Conservation (phyloP, 2,888 invertebrate species). For the Dicyrtoma fusca region DNA sequence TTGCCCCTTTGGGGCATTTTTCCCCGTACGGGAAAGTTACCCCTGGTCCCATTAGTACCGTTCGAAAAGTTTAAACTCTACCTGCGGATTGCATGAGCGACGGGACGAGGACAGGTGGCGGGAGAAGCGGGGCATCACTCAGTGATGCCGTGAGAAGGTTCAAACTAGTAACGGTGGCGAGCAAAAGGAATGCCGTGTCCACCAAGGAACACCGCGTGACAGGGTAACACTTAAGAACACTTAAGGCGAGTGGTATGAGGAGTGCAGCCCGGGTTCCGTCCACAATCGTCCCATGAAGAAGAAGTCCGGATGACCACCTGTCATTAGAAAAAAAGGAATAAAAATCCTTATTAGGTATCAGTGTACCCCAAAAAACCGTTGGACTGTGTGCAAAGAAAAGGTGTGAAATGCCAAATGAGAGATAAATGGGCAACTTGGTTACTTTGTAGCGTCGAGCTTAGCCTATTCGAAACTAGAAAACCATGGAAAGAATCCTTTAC, state of each 20-base stretch:
- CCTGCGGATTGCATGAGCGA: conserved; percentile 38
- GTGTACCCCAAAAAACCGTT: too few species aligned
- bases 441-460: too few species aligned
- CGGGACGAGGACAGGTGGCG: conserved; percentile 59
- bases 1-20: too few species aligned
- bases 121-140: conserved; percentile 83
- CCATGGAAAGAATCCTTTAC: too few species aligned
- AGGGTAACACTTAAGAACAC: conserved; percentile 79
- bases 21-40: too few species aligned
- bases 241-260: conserved; percentile 75
- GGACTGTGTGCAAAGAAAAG: too few species aligned
- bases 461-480: too few species aligned
- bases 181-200: conserved; percentile 82
- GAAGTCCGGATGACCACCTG: conserved; percentile 83
- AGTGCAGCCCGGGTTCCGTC: conserved; percentile 82
- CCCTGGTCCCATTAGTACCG: too few species aligned
- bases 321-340: neutral
- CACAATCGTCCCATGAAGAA: conserved; percentile 82
- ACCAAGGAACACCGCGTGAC: conserved; percentile 84
- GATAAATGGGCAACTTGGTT: too few species aligned
- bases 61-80: too few species aligned
- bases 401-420: neutral
- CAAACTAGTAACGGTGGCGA: conserved; percentile 87
- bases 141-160: conserved; percentile 86
- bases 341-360: too few species aligned